Evolutionary conservation across 2,888 invertebrate species (phyloP).

Genomic region (Iphiclides podalirius): DNA sequence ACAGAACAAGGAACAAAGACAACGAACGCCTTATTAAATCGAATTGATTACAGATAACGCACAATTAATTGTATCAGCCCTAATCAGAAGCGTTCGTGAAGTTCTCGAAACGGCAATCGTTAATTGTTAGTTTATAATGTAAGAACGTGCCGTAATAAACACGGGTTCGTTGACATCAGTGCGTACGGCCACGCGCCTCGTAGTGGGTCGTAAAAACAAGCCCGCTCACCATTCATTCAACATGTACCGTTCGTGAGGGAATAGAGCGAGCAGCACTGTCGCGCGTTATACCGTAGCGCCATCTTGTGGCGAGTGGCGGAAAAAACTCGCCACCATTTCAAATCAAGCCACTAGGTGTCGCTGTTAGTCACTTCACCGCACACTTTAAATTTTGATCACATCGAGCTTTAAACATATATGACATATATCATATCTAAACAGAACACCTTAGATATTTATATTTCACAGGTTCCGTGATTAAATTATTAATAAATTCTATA

Average conservation of each 20-base stretch:
- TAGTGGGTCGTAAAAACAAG: constrained; percentile 56
- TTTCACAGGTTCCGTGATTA: no score
- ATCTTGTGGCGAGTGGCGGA: constrained; percentile 66
- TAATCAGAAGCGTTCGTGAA: constrained; percentile 18
- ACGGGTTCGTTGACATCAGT: constrained; percentile 64
- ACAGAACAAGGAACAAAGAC: not conserved
- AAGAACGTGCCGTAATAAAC: constrained; percentile 43
- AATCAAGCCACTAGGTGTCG: constrained; percentile 50
- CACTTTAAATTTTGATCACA: not conserved
- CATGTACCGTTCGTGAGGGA: constrained; percentile 41
- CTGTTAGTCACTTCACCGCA: constrained; percentile 19
- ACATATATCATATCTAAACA: no score
- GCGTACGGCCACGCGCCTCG: constrained; percentile 56
- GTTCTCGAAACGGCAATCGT: constrained; percentile 16
- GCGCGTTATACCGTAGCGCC: constrained; percentile 42
- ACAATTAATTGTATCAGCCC: constrained; percentile 12
- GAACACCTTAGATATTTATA: no score
- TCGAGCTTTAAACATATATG: not conserved
- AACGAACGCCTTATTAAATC: not conserved
- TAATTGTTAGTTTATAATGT: constrained; percentile 28
- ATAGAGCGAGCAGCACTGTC: constrained; percentile 44
- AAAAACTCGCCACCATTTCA: constrained; percentile 41
- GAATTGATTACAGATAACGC: not conserved
- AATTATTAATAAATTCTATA: no score
- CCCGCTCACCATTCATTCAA: constrained; percentile 65